Base-by-base conservation (phyloP, 1,140 invertebrate species). In the Apis florea region DNA sequence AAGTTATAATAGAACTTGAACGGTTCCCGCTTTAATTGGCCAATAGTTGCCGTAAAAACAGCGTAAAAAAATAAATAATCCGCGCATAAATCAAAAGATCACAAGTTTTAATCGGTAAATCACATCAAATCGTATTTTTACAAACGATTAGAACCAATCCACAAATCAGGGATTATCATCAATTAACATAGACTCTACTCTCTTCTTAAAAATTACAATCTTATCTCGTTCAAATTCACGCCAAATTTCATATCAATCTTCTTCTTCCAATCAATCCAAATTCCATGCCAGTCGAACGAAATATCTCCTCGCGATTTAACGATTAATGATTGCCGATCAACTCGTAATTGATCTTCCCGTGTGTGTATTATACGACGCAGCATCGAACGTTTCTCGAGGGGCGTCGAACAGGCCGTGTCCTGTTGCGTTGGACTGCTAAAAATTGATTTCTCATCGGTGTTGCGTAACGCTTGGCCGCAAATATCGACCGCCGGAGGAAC, bases 381-480 rank as follows among this genome's bases (percentile, higher is more conserved):
- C 31, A 26, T 40, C 17, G 67, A 12, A 40, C 13, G 26, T 64
- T 40, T 64, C 17, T 64, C 8, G 6, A 64, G 26, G 19, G 19
- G 31, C 64, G n/a, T 47, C 40, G 19, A 21, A 56, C 68, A n/a
- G 5, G 12, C 31, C 2, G 40, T 47, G 24, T 24, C 11, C 24
- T 15, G 12, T 9, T 5, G 19, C 31, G 11, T 13, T 17, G 10
- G n/a, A n/a, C n/a, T 64, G 31, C 11, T n/a, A 56, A 73, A 74
- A 74, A 58, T 56, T n/a, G 40, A 31, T 73, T n/a, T n/a, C 19
- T 5, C 31, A n/a, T 6, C 53, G 68, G 31, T 64, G 79, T 83
- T 83, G 67, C 83, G 70, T 87, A 75, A 83, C 64, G n/a, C 82
- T 70, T 61, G 26, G 77, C 70, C 64, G 82, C 77, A 83, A 83